phyloP scores from a whole-genome alignment of 30 jellyfish, hydroid and myxozoan genomes.

The Turritopsis rubra region DNA sequence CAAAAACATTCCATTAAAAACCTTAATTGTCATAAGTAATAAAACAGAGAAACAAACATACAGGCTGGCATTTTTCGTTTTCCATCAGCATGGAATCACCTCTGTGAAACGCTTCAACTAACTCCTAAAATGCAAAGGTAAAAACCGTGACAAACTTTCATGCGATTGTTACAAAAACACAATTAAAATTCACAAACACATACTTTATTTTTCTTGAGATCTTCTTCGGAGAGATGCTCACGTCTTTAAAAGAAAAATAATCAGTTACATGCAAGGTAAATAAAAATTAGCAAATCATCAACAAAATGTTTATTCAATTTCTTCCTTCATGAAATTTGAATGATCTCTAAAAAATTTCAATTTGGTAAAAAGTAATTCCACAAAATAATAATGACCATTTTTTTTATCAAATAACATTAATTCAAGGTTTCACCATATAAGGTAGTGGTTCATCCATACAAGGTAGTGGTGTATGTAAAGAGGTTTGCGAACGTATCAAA shows the following conservation, averaged over 20 bases:
- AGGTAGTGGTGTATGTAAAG: not conserved
- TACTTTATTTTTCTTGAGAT: constrained; percentile 68
- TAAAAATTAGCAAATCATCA: no score
- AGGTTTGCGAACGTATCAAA: not conserved
- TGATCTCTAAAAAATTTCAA: no score
- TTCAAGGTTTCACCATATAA: no score
- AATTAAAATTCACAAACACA: not conserved
- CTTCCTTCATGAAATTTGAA: no score
- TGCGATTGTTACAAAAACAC: not conserved
- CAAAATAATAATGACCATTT: no score
- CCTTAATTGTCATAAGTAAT: no score
- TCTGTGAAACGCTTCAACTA: constrained; percentile 58
- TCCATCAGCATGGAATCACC: constrained; percentile 67
- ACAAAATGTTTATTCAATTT: no score
- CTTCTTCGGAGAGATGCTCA: constrained; percentile 83
- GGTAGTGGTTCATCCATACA: not conserved
- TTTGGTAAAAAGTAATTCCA: no score
- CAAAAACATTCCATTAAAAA: no score
- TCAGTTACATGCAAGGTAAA: no score
- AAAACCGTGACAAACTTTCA: not conserved
- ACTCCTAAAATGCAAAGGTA: constrained; percentile 35
- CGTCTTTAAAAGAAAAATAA: constrained; percentile 42
- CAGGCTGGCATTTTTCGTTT: constrained; percentile 27
- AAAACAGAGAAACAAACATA: constrained; percentile 1
- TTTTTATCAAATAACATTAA: no score